phyloP scores from a whole-genome alignment of 2,113 vertebrate species.

The Syngnathus floridae region DNA sequence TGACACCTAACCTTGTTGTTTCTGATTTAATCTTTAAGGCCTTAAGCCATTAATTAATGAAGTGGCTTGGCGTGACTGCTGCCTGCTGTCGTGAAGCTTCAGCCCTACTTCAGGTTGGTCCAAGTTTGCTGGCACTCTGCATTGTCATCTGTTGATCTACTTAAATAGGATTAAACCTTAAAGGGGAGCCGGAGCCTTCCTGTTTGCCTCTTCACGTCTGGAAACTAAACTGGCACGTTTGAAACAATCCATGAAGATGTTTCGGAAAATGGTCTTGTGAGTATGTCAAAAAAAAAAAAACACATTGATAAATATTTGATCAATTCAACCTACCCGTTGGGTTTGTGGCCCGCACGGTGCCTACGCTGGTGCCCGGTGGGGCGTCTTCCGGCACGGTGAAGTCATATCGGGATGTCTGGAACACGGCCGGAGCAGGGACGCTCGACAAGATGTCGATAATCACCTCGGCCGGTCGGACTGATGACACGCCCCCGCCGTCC shows the following conservation, averaged over 20 bases:
- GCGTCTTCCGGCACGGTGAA: constrained; percentile 80
- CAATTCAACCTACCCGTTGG: constrained; percentile 69
- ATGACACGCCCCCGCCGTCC: constrained; percentile 76
- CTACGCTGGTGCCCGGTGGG: constrained; percentile 69
- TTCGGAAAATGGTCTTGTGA: too few species aligned
- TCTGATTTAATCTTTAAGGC: constrained; percentile 27
- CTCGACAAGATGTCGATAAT: constrained; percentile 77
- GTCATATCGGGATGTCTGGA: constrained; percentile 77
- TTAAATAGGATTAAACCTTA: constrained; percentile 48
- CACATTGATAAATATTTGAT: neutral
- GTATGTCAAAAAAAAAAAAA: too few species aligned
- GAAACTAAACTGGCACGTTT: too few species aligned
- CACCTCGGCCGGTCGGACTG: constrained; percentile 71
- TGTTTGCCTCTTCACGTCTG: constrained; percentile 5
- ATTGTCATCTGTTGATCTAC: constrained; percentile 11
- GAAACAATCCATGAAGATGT: too few species aligned
- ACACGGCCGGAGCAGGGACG: constrained; percentile 70
- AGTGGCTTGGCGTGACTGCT: constrained; percentile 61
- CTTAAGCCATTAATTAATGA: constrained; percentile 58
- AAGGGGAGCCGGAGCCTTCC: constrained; percentile 18
- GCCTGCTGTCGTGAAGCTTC: constrained; percentile 10
- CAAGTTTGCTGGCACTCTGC: neutral
- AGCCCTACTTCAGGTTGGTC: neutral
- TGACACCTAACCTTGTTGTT: constrained; percentile 17
- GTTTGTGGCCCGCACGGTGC: constrained; percentile 73